phyloP scores from a whole-genome alignment of 2,797 vertebrate genomes.

The Simalia tracyae region DNA sequence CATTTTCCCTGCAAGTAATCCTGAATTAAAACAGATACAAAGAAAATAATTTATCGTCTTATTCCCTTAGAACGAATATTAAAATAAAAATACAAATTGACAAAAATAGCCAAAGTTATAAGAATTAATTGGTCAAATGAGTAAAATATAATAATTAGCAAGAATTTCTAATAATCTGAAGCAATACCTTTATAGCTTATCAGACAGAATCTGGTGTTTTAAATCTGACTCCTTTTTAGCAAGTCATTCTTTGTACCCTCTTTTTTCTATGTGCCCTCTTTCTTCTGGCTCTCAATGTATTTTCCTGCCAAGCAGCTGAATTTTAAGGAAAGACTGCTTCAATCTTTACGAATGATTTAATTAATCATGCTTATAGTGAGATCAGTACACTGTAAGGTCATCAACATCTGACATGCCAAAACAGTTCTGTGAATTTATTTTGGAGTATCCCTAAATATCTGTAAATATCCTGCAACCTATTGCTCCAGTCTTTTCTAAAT shows the following conservation, averaged over 20 bases:
- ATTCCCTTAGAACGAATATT: background rate
- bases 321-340: background rate
- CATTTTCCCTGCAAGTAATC: background rate
- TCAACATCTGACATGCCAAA: background rate
- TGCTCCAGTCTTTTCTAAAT: background rate
- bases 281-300: background rate
- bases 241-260: background rate
- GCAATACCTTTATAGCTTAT: background rate
- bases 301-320: background rate
- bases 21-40: background rate
- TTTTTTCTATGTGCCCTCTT: background rate
- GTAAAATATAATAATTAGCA: background rate
- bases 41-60: background rate
- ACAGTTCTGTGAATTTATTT: background rate
- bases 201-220: background rate
- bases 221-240: background rate
- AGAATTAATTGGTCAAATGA: background rate
- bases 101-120: background rate
- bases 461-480: background rate
- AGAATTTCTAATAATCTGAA: background rate
- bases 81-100: background rate
- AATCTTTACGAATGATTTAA: background rate
- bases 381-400: background rate
- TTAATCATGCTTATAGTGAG: background rate
- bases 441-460: background rate